Base-by-base conservation (phyloP, 2,797 vertebrate species). In the Poecilia picta region DNA sequence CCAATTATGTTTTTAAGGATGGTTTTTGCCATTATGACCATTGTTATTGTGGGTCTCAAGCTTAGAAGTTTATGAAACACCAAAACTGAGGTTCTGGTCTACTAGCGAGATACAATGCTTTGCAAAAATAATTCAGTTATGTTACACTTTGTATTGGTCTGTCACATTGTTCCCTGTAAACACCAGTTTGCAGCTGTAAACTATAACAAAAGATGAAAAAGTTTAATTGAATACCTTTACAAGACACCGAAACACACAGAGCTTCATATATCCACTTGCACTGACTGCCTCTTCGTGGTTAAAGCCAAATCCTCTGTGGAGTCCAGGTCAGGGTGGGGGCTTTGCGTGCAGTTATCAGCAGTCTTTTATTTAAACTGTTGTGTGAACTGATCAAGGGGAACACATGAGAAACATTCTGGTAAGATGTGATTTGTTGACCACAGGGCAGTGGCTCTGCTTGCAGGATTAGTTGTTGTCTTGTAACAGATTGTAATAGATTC, bases 241-340 rank as follows among this genome's bases (percentile, higher is more conserved):
- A 46, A 45, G 68, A n/a, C 68, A 45, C 1, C 33, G 46, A 83
- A 89, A 87, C 83, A 41, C 77, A 83, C 64, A 46, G 41, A 70
- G 73, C 78, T 78, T 82, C 81, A 47, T 79, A 11, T 12, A 23
- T 86, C 74, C 25, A 87, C 49, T 81, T 73, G 64, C 55, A 11
- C 84, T 91, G 88, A 93, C 89, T 88, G 73, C 74, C 55, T 74
- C 81, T 91, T 81, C 91, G 73, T 80, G 8, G 73, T 62, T 64
- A 88, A 92, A 91, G 82, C 84, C 74, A 64, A 80, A 91, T 92
- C 79, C 82, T 77, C 57, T 39, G 11, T 31, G 85, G 91, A 91
- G 90, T 91, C 86, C 83, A 80, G 82, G 80, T 31, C 78, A 81
- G 64, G 39, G n/a, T 45, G 46, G 2, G 0, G 57, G 20, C 41